Evolutionary conservation across 1,140 invertebrate genomes (phyloP).

Genomic region (Panulirus ornatus): DNA sequence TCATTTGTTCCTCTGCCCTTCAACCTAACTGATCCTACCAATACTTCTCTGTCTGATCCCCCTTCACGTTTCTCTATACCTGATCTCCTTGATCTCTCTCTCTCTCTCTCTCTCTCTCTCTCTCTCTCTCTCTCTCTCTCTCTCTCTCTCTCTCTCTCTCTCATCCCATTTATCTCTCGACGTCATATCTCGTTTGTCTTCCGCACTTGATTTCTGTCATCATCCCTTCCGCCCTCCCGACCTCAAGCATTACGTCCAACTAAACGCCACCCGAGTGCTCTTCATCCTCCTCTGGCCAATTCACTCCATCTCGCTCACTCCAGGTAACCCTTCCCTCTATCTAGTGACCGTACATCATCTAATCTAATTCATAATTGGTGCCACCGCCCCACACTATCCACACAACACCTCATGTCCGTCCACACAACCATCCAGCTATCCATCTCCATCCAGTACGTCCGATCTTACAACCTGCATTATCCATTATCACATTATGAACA

Average conservation of each 20-base stretch:
- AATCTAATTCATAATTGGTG: neutral
- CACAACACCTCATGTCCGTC: neutral
- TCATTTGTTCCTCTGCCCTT: no score
- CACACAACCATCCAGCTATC: neutral
- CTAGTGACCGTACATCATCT: neutral
- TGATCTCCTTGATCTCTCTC: conserved; percentile 1
- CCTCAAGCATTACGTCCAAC: neutral
- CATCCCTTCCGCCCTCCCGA: neutral
- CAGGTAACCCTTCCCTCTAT: neutral
- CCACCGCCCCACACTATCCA: neutral
- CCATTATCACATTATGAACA: neutral
- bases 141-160: conserved; percentile 24
- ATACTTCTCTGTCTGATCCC: neutral
- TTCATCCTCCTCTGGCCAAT: neutral
- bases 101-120: conserved; percentile 31
- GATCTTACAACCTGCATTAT: neutral
- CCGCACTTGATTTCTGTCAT: neutral
- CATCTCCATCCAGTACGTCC: neutral
- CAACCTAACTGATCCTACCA: no score
- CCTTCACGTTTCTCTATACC: neutral
- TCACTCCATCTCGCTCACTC: neutral
- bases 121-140: conserved; percentile 31
- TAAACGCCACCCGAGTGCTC: neutral
- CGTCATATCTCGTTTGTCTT: neutral
- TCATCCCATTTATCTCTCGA: neutral